Evolutionary conservation across 2,797 vertebrate species (phyloP).

Genomic region (Buceros bicornis): DNA sequence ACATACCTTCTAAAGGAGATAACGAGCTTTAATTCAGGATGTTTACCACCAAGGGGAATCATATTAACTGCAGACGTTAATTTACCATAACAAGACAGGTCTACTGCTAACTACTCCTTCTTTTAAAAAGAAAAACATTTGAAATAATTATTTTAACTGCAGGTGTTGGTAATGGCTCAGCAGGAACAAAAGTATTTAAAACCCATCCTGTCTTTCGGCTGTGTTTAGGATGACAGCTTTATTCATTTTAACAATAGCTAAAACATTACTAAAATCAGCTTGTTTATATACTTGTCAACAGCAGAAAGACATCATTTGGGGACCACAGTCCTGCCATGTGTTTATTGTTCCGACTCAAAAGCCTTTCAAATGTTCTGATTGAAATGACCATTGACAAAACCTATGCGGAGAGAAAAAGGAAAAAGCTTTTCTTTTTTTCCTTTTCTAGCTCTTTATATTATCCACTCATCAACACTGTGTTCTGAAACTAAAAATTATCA

Average conservation of each 20-base stretch:
- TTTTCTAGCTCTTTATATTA: not conserved
- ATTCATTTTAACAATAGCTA: conserved; percentile 38
- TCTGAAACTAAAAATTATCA: not conserved
- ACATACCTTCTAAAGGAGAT: conserved; percentile 62
- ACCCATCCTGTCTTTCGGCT: conserved; percentile 36
- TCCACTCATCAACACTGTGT: not conserved
- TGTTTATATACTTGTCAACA: conserved; percentile 8
- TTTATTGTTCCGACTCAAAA: conserved; percentile 3
- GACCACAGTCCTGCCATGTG: not conserved
- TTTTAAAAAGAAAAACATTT: conserved; percentile 68
- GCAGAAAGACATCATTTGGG: not conserved
- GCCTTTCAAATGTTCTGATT: not conserved
- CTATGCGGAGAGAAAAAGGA: not conserved
- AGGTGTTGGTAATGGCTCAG: conserved; percentile 67
- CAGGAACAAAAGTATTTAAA: conserved; percentile 74
- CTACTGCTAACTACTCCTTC: conserved; percentile 65
- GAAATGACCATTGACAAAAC: not conserved
- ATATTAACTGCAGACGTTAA: conserved; percentile 74
- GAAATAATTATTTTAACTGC: conserved; percentile 77
- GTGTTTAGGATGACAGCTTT: conserved; percentile 49
- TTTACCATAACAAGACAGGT: conserved; percentile 70
- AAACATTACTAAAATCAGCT: conserved; percentile 16
- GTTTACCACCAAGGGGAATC: conserved; percentile 65
- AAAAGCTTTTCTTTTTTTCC: not conserved
- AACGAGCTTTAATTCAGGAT: conserved; percentile 67